These are phyloP conservation scores for Lepidurus couesii DNA, from an alignment of 1,140 invertebrate species.

Conservation along the genomic window DNA sequence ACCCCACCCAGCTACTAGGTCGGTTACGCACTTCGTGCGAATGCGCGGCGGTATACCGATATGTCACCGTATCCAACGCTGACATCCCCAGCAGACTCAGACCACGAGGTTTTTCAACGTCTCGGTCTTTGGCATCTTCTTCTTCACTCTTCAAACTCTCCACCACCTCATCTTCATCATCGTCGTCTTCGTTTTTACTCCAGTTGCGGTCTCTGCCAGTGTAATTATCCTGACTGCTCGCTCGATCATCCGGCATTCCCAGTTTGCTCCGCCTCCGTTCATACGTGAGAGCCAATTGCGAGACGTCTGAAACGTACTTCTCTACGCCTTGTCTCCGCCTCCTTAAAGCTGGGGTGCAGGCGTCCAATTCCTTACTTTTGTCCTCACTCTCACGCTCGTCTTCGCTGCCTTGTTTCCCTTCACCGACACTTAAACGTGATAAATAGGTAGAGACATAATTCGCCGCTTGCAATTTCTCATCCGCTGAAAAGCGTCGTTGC, in stretches of 20 bases:
- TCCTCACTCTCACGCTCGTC: not conserved
- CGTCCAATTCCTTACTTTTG: constrained; percentile 32
- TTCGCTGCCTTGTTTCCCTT: constrained; percentile 22
- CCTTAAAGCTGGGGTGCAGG: constrained; percentile 48
- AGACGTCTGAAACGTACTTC: constrained; percentile 67
- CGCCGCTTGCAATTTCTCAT: constrained; percentile 33
- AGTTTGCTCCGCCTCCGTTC: constrained; percentile 51
- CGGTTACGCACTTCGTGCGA: constrained; percentile 24
- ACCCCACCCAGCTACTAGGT: constrained; percentile 24
- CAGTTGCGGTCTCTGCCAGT: constrained; percentile 14
- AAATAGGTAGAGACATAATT: constrained; percentile 32
- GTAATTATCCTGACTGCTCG: constrained; percentile 26
- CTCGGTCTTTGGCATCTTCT: constrained; percentile 8
- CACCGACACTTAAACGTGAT: constrained; percentile 24
- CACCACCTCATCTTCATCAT: not conserved
- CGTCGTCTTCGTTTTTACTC: not conserved
- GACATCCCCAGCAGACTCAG: not conserved
- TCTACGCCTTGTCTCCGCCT: constrained; percentile 60
- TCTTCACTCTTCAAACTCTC: constrained; percentile 21
- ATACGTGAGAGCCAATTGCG: constrained; percentile 65
- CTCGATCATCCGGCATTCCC: constrained; percentile 15
- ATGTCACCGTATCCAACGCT: constrained; percentile 20
- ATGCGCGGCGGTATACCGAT: constrained; percentile 24
- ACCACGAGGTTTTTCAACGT: constrained; percentile 20
- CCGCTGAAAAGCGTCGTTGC: constrained; percentile 34